Conservation (phyloP, 2,888 invertebrate species). For the Hemicrepidius hirtus region DNA sequence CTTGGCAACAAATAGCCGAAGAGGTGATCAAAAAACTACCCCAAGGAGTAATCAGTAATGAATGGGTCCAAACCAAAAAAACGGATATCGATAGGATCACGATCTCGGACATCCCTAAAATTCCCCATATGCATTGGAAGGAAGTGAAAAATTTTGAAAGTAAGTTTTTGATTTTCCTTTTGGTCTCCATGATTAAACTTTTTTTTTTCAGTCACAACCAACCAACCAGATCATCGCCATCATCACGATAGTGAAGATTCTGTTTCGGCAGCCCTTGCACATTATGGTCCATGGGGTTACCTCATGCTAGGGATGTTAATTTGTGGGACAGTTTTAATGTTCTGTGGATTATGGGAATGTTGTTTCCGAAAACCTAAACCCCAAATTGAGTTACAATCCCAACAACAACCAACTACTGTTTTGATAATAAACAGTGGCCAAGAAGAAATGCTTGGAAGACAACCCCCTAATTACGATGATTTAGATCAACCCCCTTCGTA, state of each 20-base stretch:
- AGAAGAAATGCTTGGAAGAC: slow-evolving; percentile 58
- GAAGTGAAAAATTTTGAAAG: slow-evolving; percentile 50
- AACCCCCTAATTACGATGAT: slow-evolving; percentile 80
- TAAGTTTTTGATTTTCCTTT: slow-evolving; percentile 36
- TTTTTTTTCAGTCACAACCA: slow-evolving; percentile 54
- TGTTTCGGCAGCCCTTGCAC: slow-evolving; percentile 77
- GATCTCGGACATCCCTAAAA: neutral
- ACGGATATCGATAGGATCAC: slow-evolving; percentile 15
- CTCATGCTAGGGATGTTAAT: slow-evolving; percentile 82
- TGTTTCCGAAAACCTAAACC: slow-evolving; percentile 71
- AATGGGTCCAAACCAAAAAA: slow-evolving; percentile 46
- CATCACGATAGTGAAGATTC: slow-evolving; percentile 63
- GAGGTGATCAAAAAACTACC: slow-evolving; percentile 61
- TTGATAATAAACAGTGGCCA: slow-evolving; percentile 63
- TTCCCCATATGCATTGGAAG: slow-evolving; percentile 53
- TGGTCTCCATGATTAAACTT: neutral
- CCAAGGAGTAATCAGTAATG: slow-evolving; percentile 39
- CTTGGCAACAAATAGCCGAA: slow-evolving; percentile 62
- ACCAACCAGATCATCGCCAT: slow-evolving; percentile 46
- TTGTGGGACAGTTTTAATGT: slow-evolving; percentile 81
- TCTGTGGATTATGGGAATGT: slow-evolving; percentile 81
- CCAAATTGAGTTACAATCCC: slow-evolving; percentile 56
- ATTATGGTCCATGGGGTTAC: slow-evolving; percentile 85
- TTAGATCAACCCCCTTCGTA: slow-evolving; percentile 79
- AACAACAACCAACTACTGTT: slow-evolving; percentile 63